phyloP scores from a whole-genome alignment of 2,888 invertebrate genomes.

The Metalampra italica region DNA sequence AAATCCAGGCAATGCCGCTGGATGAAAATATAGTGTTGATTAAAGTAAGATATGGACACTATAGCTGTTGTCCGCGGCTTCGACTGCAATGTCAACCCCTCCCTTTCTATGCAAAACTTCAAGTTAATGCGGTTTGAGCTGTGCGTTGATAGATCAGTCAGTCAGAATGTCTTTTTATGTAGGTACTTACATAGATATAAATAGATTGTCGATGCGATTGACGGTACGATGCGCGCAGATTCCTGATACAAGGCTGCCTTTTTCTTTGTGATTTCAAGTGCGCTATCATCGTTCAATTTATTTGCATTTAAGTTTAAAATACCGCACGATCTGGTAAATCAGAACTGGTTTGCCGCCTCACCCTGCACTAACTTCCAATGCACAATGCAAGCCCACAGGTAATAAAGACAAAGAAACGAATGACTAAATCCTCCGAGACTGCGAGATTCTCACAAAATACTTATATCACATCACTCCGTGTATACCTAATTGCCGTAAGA shows the following conservation, averaged over 20 bases:
- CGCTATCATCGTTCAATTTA: conserved; percentile 63
- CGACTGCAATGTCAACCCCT: too few relatives aligned
- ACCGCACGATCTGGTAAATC: conserved; percentile 72
- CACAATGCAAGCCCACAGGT: conserved; percentile 30
- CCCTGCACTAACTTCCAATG: conserved; percentile 34
- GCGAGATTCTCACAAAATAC: background rate
- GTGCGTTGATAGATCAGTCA: too few relatives aligned
- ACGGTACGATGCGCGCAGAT: background rate
- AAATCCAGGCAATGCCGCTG: too few relatives aligned
- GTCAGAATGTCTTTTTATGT: too few relatives aligned
- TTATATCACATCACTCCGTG: background rate
- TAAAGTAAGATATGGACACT: too few relatives aligned
- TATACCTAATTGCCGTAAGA: background rate
- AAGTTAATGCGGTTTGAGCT: too few relatives aligned
- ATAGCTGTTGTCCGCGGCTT: too few relatives aligned
- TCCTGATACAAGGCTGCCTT: conserved; percentile 8
- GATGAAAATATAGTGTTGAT: too few relatives aligned
- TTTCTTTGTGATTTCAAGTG: conserved; percentile 59
- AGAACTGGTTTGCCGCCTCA: conserved; percentile 65
- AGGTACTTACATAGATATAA: background rate
- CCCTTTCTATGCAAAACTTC: too few relatives aligned
- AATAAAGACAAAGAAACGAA: conserved; percentile 44
- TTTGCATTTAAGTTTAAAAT: conserved; percentile 70
- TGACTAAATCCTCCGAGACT: conserved; percentile 10
- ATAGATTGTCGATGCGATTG: background rate